phyloP scores from a whole-genome alignment of 2,888 invertebrate genomes.

The Steinernema hermaphroditum region DNA sequence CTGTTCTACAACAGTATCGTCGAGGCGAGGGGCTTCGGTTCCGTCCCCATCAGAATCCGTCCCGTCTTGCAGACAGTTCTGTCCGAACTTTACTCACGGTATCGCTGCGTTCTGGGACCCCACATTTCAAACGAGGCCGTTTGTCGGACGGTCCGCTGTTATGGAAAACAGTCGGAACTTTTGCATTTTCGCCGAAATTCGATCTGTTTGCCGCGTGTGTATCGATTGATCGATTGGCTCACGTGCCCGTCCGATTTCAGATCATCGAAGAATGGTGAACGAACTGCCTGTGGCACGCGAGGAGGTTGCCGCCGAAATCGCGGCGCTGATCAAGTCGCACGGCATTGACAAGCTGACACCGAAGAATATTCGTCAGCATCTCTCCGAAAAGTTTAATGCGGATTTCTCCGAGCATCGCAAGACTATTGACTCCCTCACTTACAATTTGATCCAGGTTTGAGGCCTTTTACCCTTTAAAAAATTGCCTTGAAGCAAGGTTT shows the following conservation, averaged over 20 bases:
- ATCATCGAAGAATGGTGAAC: background rate
- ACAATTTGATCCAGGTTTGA: conserved; percentile 25
- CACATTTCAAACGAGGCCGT: background rate
- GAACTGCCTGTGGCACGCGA: conserved; percentile 35
- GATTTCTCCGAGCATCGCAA: conserved; percentile 32
- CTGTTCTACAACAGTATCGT: no score
- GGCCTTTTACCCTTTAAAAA: no score
- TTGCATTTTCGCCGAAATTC: background rate
- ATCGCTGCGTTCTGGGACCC: background rate
- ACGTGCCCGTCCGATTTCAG: background rate
- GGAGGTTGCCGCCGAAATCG: conserved; percentile 38
- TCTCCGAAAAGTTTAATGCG: conserved; percentile 40
- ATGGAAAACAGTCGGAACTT: conserved; percentile 5
- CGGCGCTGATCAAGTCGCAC: conserved; percentile 34
- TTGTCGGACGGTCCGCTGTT: background rate
- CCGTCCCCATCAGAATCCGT: no score
- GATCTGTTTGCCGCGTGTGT: background rate
- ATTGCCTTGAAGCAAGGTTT: no score
- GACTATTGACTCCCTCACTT: conserved; percentile 36
- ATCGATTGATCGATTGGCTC: background rate
- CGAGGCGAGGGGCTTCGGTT: no score
- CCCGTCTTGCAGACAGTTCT: no score
- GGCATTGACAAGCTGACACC: conserved; percentile 36
- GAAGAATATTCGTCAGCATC: conserved; percentile 41
- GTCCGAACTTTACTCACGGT: background rate